Conservation (phyloP, 2,888 invertebrate species). For the Polydrusus cervinus region DNA sequence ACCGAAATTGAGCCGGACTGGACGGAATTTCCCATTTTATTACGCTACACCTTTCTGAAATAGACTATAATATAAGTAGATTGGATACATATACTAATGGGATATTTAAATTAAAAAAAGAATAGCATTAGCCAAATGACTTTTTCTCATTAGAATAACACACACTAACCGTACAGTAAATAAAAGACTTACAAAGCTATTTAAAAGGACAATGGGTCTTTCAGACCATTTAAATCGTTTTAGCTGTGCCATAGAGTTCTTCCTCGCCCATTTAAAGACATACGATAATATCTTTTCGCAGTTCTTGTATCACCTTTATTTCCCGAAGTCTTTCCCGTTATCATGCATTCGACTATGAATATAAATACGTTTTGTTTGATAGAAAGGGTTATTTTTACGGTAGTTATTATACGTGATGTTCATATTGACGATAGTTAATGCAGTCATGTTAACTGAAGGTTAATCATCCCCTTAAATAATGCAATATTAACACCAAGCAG, state of each 20-base stretch:
- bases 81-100: too few relatives aligned
- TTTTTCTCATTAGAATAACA: background rate
- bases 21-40: too few relatives aligned
- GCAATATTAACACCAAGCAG: too few relatives aligned
- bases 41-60: too few relatives aligned
- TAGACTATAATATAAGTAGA: too few relatives aligned
- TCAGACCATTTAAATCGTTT: conserved; percentile 31
- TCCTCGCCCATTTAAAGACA: background rate
- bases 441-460: too few relatives aligned
- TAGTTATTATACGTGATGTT: background rate
- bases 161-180: background rate
- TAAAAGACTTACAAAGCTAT: conserved; percentile 21
- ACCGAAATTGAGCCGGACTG: too few relatives aligned
- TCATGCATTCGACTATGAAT: background rate
- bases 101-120: background rate
- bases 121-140: conserved; percentile 4
- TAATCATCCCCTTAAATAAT: too few relatives aligned
- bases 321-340: background rate
- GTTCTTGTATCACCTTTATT: conserved; percentile 17
- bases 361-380: background rate
- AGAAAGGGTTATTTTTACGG: background rate
- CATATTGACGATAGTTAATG: too few relatives aligned
- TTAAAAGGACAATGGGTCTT: conserved; percentile 28
- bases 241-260: conserved; percentile 17
- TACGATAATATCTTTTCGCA: conserved; percentile 26